Evolutionary conservation across 2,888 invertebrate genomes (phyloP), one percentile per base, ranked within the genome.

Genomic region (Oligia fasciuncula): DNA sequence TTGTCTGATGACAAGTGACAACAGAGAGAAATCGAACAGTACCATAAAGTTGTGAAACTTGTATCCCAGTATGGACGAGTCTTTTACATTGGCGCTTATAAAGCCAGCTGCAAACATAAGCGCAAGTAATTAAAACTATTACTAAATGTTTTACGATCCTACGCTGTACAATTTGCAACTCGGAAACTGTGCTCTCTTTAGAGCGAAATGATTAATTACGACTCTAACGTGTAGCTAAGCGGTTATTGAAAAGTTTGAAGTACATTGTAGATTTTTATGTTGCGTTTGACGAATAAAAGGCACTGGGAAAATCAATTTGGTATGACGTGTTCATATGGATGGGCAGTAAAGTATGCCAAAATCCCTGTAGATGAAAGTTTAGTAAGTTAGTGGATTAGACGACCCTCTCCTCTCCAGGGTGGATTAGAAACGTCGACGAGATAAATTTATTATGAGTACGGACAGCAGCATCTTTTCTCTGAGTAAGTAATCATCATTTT

Each of bases 81-180:
- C 62, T 4, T 84, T 40, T 43, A 84, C 29, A n/a, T 23, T 77
- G 75, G 73, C 80, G 49, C 8, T 60, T 78, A 81, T 79, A 87
- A 87, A 76, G 77, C 80, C 82, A 85, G 73, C 85, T 84, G 76
- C 83, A 90, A 89, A 88, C 76, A 79, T 76, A 77, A 80, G 74
- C 43, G 57, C 29, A 73, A 83, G 83, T 80, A 75, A 82, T 88
- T 83, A 91, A 90, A 92, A 91, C 89, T 90, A 92, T 93, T 92
- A 86, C 89, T 91, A 92, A 93, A 93, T 86, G 85, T 90, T 93
- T 92, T 90, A 93, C 92, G 93, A 90, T 92, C 83, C 84, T 88
- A 79, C 85, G 88, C 88, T 73, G 86, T 89, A 87, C 90, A 81
- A 82, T 87, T 85, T 73, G 72, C 76, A 83, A 84, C 80, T 81